These are phyloP conservation scores for Hemiscyllium ocellatum DNA, from an alignment of 2,113 vertebrate genomes.

Conservation along the genomic window DNA sequence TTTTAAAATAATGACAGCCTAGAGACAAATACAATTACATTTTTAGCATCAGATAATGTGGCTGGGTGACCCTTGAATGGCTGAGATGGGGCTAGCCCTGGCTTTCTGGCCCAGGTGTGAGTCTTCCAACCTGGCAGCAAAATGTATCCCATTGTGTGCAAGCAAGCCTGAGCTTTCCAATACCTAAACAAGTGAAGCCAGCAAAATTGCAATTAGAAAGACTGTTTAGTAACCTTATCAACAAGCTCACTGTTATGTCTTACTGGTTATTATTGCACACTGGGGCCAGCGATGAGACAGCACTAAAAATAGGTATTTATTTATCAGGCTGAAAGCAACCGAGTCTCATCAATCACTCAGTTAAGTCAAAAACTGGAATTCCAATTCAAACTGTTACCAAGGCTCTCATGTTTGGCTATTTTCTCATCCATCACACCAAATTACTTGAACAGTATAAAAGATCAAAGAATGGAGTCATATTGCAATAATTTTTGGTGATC, in stretches of 20 bases:
- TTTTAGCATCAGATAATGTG: not conserved
- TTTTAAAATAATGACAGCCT: not conserved
- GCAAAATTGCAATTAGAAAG: not conserved
- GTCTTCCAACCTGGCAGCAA: not conserved
- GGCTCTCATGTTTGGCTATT: not conserved
- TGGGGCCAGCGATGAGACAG: not conserved
- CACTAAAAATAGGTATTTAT: constrained; percentile 15
- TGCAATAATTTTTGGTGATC: not conserved
- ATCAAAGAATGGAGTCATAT: not conserved
- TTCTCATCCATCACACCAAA: constrained; percentile 18
- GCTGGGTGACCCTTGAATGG: not conserved
- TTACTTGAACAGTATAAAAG: not conserved
- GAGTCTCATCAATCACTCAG: not conserved
- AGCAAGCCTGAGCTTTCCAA: not conserved
- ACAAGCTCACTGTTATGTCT: not conserved
- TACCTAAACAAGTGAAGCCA: not conserved
- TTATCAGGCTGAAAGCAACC: not conserved
- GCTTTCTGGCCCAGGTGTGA: not conserved
- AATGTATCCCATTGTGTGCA: not conserved
- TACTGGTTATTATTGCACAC: not conserved
- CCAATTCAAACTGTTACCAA: constrained; percentile 20
- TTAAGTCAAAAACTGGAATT: constrained; percentile 27
- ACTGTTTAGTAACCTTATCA: not conserved
- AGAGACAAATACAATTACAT: not conserved
- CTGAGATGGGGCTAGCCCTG: not conserved